phyloP scores from a whole-genome alignment of 2,797 vertebrate genomes.

The Kryptopterus vitreolus region DNA sequence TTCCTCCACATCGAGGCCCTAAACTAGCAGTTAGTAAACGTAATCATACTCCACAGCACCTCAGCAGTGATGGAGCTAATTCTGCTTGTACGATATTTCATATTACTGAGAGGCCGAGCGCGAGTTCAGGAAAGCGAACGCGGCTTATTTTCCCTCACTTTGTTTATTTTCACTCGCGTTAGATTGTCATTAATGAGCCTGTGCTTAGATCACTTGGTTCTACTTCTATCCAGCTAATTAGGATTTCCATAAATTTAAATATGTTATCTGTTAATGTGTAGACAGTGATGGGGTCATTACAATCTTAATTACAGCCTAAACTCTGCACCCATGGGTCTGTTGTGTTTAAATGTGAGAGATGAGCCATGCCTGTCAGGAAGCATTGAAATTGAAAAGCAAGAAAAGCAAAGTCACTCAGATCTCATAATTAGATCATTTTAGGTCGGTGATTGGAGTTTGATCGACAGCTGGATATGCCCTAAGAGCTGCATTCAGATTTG shows the following conservation, averaged over 20 bases:
- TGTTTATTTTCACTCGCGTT: constrained; percentile 56
- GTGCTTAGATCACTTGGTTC: constrained; percentile 67
- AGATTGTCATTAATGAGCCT: constrained; percentile 60
- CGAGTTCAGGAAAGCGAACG: constrained; percentile 34
- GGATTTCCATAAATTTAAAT: constrained; percentile 77
- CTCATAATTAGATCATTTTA: constrained; percentile 52
- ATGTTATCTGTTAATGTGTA: constrained; percentile 72
- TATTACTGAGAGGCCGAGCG: constrained; percentile 21
- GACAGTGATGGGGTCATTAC: constrained; percentile 73
- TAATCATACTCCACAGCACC: constrained; percentile 72
- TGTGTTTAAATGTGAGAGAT: constrained; percentile 56
- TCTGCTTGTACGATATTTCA: constrained; percentile 45
- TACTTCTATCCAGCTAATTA: constrained; percentile 69
- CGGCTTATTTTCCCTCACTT: constrained; percentile 38
- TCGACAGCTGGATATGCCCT: constrained; percentile 29
- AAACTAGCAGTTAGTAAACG: constrained; percentile 61
- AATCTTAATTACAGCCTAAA: constrained; percentile 71
- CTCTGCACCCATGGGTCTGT: constrained; percentile 60
- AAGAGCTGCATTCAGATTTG: not conserved
- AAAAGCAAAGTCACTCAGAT: constrained; percentile 32
- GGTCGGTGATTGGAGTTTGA: constrained; percentile 50
- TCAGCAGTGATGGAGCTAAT: constrained; percentile 50
- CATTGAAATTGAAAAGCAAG: constrained; percentile 41
- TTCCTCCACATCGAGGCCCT: not conserved
- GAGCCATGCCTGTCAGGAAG: constrained; percentile 50